Conservation (phyloP, 2,797 vertebrate species). For the Anguilla megastoma region DNA sequence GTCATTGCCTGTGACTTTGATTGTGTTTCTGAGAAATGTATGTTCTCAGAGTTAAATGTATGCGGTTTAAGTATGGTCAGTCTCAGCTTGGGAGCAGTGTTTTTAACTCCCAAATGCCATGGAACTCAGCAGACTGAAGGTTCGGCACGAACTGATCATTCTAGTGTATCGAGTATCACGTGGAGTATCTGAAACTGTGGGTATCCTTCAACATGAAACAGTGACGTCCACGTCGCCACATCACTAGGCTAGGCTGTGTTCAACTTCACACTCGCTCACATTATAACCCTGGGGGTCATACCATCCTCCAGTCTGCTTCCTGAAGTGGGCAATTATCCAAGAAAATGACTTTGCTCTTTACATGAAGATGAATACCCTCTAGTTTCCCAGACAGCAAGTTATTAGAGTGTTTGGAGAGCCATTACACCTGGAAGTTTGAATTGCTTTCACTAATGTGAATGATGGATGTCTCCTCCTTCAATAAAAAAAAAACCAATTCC, state of each 20-base stretch:
- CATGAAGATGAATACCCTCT: slow-evolving; percentile 11
- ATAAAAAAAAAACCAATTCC: neutral
- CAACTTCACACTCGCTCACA: neutral
- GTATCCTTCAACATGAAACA: neutral
- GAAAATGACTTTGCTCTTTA: slow-evolving; percentile 27
- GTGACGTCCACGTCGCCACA: neutral
- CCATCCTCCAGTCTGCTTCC: slow-evolving; percentile 13
- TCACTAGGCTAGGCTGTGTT: neutral
- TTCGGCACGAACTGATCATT: neutral
- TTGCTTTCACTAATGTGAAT: neutral
- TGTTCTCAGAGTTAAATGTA: neutral
- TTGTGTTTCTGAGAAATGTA: neutral
- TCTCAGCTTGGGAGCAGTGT: neutral
- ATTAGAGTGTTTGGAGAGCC: slow-evolving; percentile 9
- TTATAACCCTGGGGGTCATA: neutral
- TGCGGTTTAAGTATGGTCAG: neutral
- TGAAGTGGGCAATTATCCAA: slow-evolving; percentile 15
- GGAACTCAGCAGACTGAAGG: neutral
- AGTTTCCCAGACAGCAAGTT: neutral
- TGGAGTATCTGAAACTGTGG: neutral
- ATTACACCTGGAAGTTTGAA: neutral
- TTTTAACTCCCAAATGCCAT: neutral
- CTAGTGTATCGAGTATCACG: neutral
- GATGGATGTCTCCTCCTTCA: neutral
- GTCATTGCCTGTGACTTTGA: neutral